Conservation (phyloP, 2,113 vertebrate species). For the Xenopus tropicalis region UCB_Xtro_10.0 CM004443.2:78010001-78010500, state of each 20-base stretch:
- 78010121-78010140: slow-evolving; percentile 21
- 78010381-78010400: slow-evolving; percentile 3
- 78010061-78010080: slow-evolving; percentile 33
- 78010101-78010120: slow-evolving; percentile 29
- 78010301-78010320: slow-evolving; percentile 47
- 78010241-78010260: slow-evolving; percentile 38
- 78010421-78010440: not conserved
- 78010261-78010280: slow-evolving; percentile 29
- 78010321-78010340: slow-evolving; percentile 42
- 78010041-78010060: slow-evolving; percentile 15
- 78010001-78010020: slow-evolving; percentile 11
- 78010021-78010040: slow-evolving; percentile 30
- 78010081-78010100: slow-evolving; percentile 30
- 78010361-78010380: not conserved
- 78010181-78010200: slow-evolving; percentile 43
- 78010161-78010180: slow-evolving; percentile 31
- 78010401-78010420: not conserved
- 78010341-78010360: slow-evolving; percentile 20
- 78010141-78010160: slow-evolving; percentile 27
- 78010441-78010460: no score
- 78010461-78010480: no score
- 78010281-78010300: slow-evolving; percentile 48
- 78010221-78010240: slow-evolving; percentile 47
- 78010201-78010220: slow-evolving; percentile 38
- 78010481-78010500: no score